A percentile compares a stretch with the other conserved stretches of the same genome.
These are phyloP conservation scores for Tinea semifulvella DNA, from an alignment of 2,888 invertebrate species.

Conservation along the genomic window DNA sequence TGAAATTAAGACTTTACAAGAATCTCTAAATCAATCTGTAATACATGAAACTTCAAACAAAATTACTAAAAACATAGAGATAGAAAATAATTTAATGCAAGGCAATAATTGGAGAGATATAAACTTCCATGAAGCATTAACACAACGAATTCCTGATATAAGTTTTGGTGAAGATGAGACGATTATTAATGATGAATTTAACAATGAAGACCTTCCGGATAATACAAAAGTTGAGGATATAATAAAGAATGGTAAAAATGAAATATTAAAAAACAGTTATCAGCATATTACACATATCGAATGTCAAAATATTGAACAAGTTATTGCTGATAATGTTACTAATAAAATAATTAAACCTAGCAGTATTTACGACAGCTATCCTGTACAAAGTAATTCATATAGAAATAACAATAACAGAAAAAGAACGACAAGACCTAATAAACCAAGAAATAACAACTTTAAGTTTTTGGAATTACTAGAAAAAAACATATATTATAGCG, in stretches of 20 bases:
- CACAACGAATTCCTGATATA: neutral
- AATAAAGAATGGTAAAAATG: slow-evolving; percentile 42
- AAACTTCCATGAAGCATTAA: neutral
- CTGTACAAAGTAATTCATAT: slow-evolving; percentile 9
- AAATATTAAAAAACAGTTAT: slow-evolving; percentile 34
- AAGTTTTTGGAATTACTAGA: slow-evolving; percentile 38
- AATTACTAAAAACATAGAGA: slow-evolving; percentile 24
- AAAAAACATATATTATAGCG: slow-evolving; percentile 27
- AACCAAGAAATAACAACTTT: slow-evolving; percentile 30
- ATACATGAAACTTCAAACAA: slow-evolving; percentile 20
- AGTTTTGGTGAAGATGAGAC: slow-evolving; percentile 12
- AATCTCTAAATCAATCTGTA: slow-evolving; percentile 29
- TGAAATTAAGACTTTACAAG: slow-evolving; percentile 36
- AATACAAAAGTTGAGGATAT: slow-evolving; percentile 35
- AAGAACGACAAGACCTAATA: slow-evolving; percentile 20
- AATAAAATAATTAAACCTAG: neutral
- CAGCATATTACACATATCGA: too few relatives aligned
- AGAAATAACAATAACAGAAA: slow-evolving; percentile 12
- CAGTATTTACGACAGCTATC: neutral
- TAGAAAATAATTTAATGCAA: slow-evolving; percentile 23
- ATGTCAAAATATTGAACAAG: too few relatives aligned
- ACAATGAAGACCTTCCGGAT: slow-evolving; percentile 28
- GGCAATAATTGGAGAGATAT: neutral
- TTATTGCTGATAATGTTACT: neutral
- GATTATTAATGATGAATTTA: neutral